Base-by-base conservation (phyloP, 2,797 vertebrate species). In the Argya squamiceps region DNA sequence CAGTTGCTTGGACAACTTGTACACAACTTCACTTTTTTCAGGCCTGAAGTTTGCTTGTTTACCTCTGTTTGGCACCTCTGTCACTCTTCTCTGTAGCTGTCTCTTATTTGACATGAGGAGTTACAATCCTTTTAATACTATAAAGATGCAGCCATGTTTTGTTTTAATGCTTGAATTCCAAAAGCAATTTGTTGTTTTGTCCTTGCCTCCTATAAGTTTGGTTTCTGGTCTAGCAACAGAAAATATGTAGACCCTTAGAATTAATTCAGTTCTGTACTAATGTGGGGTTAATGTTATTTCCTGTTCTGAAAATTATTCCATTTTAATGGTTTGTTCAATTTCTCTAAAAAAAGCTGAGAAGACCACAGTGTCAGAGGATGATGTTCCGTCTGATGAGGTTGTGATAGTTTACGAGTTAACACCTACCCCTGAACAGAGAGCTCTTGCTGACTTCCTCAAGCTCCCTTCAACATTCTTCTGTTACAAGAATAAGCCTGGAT, bases 401-500 rank as follows among this genome's bases (percentile, higher is more conserved):
- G 68, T 99, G 77, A 94, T 99, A 60, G 97, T 99, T 36, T 99
- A 98, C 6, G 99, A 99, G 89, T 97, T 98, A 53, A 98, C 97
- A 44, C 99, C 99, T 16, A 99, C 99, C 5, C 94, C 97, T 89
- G 98, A 99, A 70, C 99, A 99, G 92, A 98, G 96, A 70, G 98
- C 97, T 84, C 98, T 99, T 10, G 99, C 99, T 87, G 97, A 94
- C 55, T 93, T 97, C 56, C 99, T 99, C 29, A 97, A 97, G 96
- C 98, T 99, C 58, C 99, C 99, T 26, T 97, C 97, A 71, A 99
- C 99, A 1, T 99, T 99, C 97, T 99, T 99, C 98, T 99, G 99
- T 95, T 99, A 99, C 97, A 98, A 99, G 97, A 99, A 99, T 64
- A 98, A 98, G 59, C 98, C 98, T 29, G 99, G 98, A 94, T 99